These are phyloP conservation scores for Tachuris rubrigastra DNA, from an alignment of 2,113 vertebrate species.

Conservation along the genomic window DNA sequence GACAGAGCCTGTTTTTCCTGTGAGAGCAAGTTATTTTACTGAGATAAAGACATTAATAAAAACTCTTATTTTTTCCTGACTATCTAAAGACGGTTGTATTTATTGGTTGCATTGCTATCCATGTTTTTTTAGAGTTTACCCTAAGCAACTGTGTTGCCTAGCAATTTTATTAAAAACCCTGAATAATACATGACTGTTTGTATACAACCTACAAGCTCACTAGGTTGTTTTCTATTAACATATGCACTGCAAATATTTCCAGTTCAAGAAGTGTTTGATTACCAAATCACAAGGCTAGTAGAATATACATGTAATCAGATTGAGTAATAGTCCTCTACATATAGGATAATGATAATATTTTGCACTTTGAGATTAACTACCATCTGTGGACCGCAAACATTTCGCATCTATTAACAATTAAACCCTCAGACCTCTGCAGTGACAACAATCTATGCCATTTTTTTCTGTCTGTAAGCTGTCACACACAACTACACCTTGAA, in stretches of 20 bases:
- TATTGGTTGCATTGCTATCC: neutral
- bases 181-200: slow-evolving; percentile 53
- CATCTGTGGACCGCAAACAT: neutral
- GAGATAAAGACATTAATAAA: neutral
- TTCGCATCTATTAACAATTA: neutral
- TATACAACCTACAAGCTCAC: neutral
- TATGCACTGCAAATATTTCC: neutral
- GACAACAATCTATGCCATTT: neutral
- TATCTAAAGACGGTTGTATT: neutral
- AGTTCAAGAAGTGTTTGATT: slow-evolving; percentile 42
- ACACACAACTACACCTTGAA: neutral
- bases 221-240: slow-evolving; percentile 25
- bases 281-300: slow-evolving; percentile 3
- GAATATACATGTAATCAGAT: slow-evolving; percentile 23
- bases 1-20: neutral
- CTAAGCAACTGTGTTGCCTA: slow-evolving; percentile 30
- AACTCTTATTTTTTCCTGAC: neutral
- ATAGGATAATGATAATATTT: slow-evolving; percentile 6
- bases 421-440: neutral
- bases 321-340: neutral
- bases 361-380: neutral
- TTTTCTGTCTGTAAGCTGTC: neutral
- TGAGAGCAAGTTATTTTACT: neutral
- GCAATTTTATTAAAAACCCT: slow-evolving; percentile 42
- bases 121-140: neutral